Evolutionary conservation across 2,113 vertebrate species (phyloP), one percentile per base, ranked within the genome.

Genomic region (Scatophagus argus): DNA sequence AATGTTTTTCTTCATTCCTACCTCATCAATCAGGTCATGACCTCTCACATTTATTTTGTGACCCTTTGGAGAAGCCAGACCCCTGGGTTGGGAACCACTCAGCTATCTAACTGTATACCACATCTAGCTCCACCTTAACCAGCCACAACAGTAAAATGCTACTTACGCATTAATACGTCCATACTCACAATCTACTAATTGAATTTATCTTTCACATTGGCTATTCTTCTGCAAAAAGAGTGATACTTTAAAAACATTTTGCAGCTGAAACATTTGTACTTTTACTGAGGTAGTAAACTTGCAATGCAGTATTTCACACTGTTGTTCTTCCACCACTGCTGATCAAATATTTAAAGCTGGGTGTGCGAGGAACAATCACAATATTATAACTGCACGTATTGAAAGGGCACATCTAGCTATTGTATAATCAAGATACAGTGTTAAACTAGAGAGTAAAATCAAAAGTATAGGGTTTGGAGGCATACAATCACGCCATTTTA

Each of bases 331-430:
- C 29, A 47, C 49, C 32, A 58, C 32, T 49, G 10, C 41, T 63
- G 9, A 64, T 39, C 3, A 25, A 31, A 71, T 46, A 39, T 73
- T 29, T 51, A 39, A 25, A 60, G 3, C 46, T 25, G 14, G 8
- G 13, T 49, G 13, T 77, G 6, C 34, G 25, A 34, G 19, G 32
- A 3, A 67, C 38, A 29, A n/a, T 54, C n/a, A 23, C 23, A 47
- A 38, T 43, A 64, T 65, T 59, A 36, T 58, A 65, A 38, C 21
- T 25, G 31, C 46, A 55, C 54, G 23, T 31, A 41, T 31, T 56
- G 46, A 21, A 58, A 36, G 4, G 11, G 3, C n/a, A 27, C 19
- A n/a, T 34, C 14, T 9, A 8, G 7, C 54, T 46, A 43, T 4
- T 67, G 14, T 23, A 44, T 34, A 61, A 63, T 46, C 29, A 27